Percentiles rank a stretch among this genome's conserved stretches.
These are phyloP conservation scores for Mactromeris polynyma DNA, from an alignment of 2,888 invertebrate genomes.

Conservation along the genomic window DNA sequence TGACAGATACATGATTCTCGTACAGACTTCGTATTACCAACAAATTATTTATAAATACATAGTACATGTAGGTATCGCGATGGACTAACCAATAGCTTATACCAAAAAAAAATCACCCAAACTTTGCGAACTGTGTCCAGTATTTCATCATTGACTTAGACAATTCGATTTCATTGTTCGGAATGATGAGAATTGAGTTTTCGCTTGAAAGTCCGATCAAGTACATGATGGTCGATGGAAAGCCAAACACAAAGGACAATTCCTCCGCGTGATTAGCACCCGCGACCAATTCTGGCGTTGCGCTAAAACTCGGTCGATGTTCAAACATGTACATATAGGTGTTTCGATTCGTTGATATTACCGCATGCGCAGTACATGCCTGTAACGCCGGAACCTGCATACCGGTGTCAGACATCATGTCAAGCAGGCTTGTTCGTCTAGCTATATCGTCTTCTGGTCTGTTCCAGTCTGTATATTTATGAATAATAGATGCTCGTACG, in stretches of 20 bases:
- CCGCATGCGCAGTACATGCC: not conserved
- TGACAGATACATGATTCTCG: not conserved
- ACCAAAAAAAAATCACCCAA: constrained; percentile 27
- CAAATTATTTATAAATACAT: not conserved
- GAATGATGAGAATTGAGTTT: not conserved
- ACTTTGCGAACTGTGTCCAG: constrained; percentile 49
- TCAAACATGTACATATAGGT: constrained; percentile 41
- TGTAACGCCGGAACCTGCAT: not conserved
- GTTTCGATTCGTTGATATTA: not conserved
- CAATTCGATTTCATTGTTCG: constrained; percentile 12
- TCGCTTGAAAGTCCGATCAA: not conserved
- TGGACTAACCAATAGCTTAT: not conserved
- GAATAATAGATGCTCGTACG: not conserved
- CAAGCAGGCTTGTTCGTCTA: not conserved
- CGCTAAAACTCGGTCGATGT: constrained; percentile 28
- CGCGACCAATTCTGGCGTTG: constrained; percentile 3
- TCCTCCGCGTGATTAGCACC: constrained; percentile 44
- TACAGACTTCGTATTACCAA: not conserved
- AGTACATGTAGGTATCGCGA: not conserved
- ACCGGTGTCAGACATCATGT: constrained; percentile 23
- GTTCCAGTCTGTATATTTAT: constrained; percentile 36
- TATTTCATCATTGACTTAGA: constrained; percentile 21
- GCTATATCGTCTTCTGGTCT: not conserved
- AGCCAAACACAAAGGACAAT: constrained; percentile 25
- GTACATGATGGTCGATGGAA: not conserved